Base-by-base conservation (phyloP, 2,888 invertebrate genomes). In the Trichopoda pennipes region DNA sequence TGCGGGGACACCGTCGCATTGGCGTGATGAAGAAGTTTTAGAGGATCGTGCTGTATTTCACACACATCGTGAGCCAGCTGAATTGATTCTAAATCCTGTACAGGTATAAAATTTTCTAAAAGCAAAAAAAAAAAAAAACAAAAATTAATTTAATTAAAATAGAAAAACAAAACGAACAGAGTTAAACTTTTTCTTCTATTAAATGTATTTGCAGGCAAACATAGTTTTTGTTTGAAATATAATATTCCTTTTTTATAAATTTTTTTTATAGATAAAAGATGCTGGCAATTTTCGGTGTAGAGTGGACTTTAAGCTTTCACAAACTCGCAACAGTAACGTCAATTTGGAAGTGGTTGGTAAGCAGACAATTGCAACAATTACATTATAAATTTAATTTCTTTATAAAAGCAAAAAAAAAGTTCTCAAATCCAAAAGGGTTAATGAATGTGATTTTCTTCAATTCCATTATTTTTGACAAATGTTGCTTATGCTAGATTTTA, bases 281-380 rank as follows among this genome's bases (percentile, higher is more conserved):
- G 94, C 93, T 66, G 95, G 95, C 63, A 92, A 94, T 86, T 95
- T 95, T 92, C 93, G 95, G 86, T 95, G 95, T 91, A 92, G 95
- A 86, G 95, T 95, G 81, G 95, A 95, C 91, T 95, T 95, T 92
- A 94, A 94, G 90, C 93, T 94, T 88, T 94, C 95, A 63, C 95
- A 95, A 72, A 95, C 95, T 80, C 93, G 95, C 86, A 95, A 95
- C 91, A 94, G 94, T 89, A 94, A 94, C 90, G 95, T 95, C 90
- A 95, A 95, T 91, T 92, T 95, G 87, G 95, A 95, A 88, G 94
- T 95, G 86, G 94, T 95, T 89, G 94, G 95, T 95, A 92, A 94
- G 95, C 94, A 16, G n/a, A 44, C n/a, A 44, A n/a, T 44, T 44
- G 42, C 6, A 44, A 44, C 6, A 38, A 38, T 38, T 14, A 14